These are phyloP conservation scores for Rostratula benghalensis DNA, from an alignment of 2,113 vertebrate species.

Conservation along the genomic window DNA sequence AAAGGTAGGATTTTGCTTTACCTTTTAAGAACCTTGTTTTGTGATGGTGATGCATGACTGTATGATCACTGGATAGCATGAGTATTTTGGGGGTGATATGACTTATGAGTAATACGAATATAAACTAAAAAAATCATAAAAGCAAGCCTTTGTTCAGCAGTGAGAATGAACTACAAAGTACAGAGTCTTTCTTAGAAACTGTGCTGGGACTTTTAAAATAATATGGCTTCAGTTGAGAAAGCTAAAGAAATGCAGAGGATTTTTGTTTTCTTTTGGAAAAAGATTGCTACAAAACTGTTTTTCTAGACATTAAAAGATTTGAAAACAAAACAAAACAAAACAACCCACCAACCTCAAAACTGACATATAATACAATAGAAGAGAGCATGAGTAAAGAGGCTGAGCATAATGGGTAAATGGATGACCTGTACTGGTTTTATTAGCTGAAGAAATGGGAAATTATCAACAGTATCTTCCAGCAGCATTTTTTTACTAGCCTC, in stretches of 20 bases:
- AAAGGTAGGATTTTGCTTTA: slow-evolving; percentile 88
- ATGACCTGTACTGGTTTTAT: neutral
- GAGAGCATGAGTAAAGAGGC: neutral
- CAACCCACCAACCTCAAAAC: neutral
- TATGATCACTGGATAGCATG: neutral
- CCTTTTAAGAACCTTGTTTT: slow-evolving; percentile 40
- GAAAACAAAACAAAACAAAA: neutral
- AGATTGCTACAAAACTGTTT: neutral
- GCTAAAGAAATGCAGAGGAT: neutral
- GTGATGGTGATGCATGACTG: slow-evolving; percentile 15
- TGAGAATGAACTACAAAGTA: neutral
- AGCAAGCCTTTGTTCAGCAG: neutral
- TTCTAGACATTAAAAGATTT: neutral
- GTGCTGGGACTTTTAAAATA: neutral
- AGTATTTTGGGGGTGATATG: neutral
- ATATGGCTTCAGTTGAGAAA: neutral
- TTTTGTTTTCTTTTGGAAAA: neutral
- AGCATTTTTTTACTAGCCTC: neutral
- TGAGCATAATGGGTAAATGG: neutral
- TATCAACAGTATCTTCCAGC: neutral
- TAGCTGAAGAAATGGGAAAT: slow-evolving; percentile 19
- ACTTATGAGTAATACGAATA: neutral
- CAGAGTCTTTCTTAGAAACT: neutral
- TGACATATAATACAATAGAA: neutral
- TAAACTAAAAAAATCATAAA: neutral